A percentile compares a stretch with the other conserved stretches of the same genome.
Evolutionary conservation across 2,113 vertebrate species (phyloP).

Genomic region (Marmota monax): DNA sequence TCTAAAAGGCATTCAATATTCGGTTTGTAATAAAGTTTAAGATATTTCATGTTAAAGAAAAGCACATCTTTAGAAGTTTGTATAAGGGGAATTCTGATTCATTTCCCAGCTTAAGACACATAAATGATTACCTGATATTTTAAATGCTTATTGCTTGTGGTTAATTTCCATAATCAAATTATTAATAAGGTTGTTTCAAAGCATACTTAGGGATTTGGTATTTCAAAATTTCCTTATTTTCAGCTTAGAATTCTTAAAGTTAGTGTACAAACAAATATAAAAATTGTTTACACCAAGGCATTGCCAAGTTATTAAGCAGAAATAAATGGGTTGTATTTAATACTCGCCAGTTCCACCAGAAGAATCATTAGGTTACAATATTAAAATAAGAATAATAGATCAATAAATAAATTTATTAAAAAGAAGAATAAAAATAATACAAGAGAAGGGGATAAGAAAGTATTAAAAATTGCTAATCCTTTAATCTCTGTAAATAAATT

Average conservation of each 20-base stretch:
- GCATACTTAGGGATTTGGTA: neutral
- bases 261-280: conserved; percentile 57
- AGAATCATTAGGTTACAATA: neutral
- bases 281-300: neutral
- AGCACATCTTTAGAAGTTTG: neutral
- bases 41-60: neutral
- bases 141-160: conserved; percentile 52
- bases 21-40: neutral
- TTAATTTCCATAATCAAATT: conserved; percentile 59
- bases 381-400: neutral
- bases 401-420: conserved; percentile 23
- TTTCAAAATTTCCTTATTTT: conserved; percentile 42
- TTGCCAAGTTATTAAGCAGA: neutral
- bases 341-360: neutral
- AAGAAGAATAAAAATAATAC: neutral
- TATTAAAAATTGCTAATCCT: neutral
- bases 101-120: conserved; percentile 57
- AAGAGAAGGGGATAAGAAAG: neutral
- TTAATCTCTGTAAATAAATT: neutral
- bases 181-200: conserved; percentile 61
- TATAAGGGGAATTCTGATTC: neutral
- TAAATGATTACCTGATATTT: conserved; percentile 27
- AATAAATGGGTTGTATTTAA: conserved; percentile 47
- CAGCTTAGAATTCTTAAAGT: conserved; percentile 19
- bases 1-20: neutral